Evolutionary conservation across 2,888 invertebrate species (phyloP), one percentile per base, ranked within the genome.

Genomic region (Nephrocerus scutellatus): DNA sequence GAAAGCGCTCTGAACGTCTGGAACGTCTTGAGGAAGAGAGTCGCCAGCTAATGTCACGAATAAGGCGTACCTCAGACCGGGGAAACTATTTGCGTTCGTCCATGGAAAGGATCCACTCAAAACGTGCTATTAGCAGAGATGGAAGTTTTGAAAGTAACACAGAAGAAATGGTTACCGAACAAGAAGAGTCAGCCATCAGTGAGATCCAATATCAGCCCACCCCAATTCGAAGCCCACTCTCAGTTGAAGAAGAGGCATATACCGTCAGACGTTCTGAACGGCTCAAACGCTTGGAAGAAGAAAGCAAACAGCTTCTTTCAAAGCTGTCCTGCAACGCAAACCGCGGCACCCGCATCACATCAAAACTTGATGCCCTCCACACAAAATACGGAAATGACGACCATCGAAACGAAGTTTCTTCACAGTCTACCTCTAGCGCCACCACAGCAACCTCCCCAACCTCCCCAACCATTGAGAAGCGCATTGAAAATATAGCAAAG

Each of bases 21-120:
- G 70, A 49, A 51, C 67, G 80, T 22, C 69, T 91, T 33, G 90
- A 90, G 68, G 86, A 87, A 53, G 86, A 90, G 65, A 85, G 86
- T 6, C 79, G 81, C 44, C 79, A 80, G 53, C 67, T 90, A 8
- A 80, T 87, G 44, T 77, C 74, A 29, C 82, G 81, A 68, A 82
- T 88, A 34, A 79, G 77, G 43, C 79, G 80, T 37, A 87, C 87
- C 0, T 78, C 79, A 2, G 75, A 75, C 31, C 60, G 60, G 5
- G 66, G 63, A 0, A 57, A 64, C 25, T 62, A 62, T 28, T 52
- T 68, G 7, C 60, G 57, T 9, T 59, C 59, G 14, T 59, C 60
- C 0, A 34, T 67, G 9, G 65, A 66, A 46, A 52, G 55, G 16
- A 53, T 66, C 5, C 53, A 60, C 25, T 39, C 43, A 9, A 41